Evolutionary conservation across 2,888 invertebrate species (phyloP).

Genomic region (Graphium colonna): DNA sequence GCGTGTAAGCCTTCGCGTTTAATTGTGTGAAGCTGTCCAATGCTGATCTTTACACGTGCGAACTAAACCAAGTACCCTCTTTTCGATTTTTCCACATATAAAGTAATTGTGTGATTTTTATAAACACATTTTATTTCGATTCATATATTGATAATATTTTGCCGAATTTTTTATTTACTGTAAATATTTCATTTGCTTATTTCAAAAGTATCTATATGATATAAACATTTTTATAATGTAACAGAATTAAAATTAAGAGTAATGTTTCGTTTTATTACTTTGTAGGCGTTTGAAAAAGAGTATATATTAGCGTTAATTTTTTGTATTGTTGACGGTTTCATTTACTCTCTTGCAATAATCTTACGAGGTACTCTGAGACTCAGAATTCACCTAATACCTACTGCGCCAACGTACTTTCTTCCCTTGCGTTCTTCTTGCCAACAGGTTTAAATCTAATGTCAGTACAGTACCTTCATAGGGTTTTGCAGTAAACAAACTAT

Average conservation of each 20-base stretch:
- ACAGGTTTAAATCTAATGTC: slow-evolving; percentile 86
- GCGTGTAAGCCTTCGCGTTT: slow-evolving; percentile 93
- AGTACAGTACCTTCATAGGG: slow-evolving; percentile 85
- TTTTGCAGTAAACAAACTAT: slow-evolving; percentile 91
- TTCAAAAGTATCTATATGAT: no score
- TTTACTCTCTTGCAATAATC: slow-evolving; percentile 82
- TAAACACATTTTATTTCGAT: no score
- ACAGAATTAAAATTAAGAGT: no score
- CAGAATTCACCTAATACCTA: slow-evolving; percentile 71
- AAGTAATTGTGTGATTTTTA: no score
- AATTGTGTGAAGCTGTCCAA: slow-evolving; percentile 84
- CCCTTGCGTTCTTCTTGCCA: slow-evolving; percentile 74
- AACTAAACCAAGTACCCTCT: slow-evolving; percentile 89
- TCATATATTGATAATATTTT: no score
- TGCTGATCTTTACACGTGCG: slow-evolving; percentile 90
- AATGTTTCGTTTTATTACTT: no score
- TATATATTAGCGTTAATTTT: no score
- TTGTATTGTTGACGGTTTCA: no score
- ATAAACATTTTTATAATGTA: no score
- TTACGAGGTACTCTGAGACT: slow-evolving; percentile 80
- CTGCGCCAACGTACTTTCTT: slow-evolving; percentile 59
- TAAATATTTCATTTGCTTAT: no score
- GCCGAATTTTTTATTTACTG: no score
- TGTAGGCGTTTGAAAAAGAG: no score
- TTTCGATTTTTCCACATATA: slow-evolving; percentile 89